phyloP scores from a whole-genome alignment of 2,113 vertebrate genomes.

The Platycercus adscitus region DNA sequence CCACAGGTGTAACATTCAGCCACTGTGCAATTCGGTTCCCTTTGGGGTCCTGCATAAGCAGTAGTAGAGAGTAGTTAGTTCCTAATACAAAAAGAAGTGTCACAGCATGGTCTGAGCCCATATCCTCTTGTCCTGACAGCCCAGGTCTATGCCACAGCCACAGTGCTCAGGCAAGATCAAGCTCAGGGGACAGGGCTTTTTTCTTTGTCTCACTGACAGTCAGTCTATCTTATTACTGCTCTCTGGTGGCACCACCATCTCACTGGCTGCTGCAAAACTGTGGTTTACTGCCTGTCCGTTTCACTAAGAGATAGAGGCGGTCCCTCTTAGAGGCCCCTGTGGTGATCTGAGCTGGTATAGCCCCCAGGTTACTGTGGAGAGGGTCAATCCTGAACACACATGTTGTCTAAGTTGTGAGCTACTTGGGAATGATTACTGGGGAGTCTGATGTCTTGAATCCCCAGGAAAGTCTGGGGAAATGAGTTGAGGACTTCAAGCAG shows the following conservation, averaged over 20 bases:
- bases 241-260: neutral
- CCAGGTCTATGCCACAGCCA: neutral
- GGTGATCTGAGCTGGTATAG: neutral
- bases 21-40: conserved; percentile 60
- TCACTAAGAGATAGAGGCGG: neutral
- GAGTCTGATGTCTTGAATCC: neutral
- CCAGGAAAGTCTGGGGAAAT: neutral
- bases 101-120: neutral
- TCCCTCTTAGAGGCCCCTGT: neutral
- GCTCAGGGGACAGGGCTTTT: neutral
- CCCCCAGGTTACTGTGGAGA: neutral
- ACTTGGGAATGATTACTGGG: neutral
- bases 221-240: neutral
- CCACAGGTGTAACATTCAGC: conserved; percentile 20
- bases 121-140: neutral
- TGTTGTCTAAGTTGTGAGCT: neutral
- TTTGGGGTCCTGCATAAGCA: conserved; percentile 42
- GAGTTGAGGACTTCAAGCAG: neutral
- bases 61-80: neutral
- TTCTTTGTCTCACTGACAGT: neutral
- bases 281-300: neutral
- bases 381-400: neutral
- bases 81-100: neutral
- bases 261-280: neutral
- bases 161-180: neutral